Evolutionary conservation across 23 tunicate genomes (phyloP).

Genomic region (Botrylloides violaceus): DNA sequence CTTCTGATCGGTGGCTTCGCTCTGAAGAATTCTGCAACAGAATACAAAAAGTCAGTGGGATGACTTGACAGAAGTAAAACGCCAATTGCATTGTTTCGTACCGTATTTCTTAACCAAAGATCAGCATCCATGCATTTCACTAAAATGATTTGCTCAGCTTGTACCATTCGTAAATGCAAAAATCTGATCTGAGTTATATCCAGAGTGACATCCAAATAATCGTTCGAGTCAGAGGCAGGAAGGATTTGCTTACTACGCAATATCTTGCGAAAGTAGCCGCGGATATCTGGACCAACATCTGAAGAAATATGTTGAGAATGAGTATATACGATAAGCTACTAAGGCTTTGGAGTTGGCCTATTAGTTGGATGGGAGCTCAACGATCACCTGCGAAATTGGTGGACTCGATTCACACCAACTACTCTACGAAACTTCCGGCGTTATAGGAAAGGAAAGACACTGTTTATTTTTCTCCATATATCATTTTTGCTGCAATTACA

Average conservation of each 20-base stretch:
- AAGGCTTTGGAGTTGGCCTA: background rate
- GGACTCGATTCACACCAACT: no score
- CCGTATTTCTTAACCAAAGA: background rate
- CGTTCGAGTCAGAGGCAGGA: background rate
- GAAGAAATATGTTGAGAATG: no score
- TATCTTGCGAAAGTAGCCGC: constrained; percentile 11
- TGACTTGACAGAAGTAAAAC: background rate
- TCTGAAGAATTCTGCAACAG: background rate
- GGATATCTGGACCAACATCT: constrained; percentile 7
- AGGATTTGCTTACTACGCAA: background rate
- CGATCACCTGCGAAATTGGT: no score
- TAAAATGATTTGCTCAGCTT: constrained; percentile 1
- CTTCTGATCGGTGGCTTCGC: background rate
- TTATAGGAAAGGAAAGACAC: no score
- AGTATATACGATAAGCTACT: no score
- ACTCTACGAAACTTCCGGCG: no score
- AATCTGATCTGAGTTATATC: constrained; percentile 6
- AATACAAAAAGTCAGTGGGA: background rate
- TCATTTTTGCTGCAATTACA: no score
- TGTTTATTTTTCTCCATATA: no score
- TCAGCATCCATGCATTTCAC: constrained; percentile 8
- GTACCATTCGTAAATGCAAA: constrained; percentile 1
- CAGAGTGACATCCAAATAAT: background rate
- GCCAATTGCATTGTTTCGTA: background rate
- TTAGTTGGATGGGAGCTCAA: no score